These are phyloP conservation scores for Clostera curtula DNA, from an alignment of 2,888 invertebrate species.

Conservation along the genomic window DNA sequence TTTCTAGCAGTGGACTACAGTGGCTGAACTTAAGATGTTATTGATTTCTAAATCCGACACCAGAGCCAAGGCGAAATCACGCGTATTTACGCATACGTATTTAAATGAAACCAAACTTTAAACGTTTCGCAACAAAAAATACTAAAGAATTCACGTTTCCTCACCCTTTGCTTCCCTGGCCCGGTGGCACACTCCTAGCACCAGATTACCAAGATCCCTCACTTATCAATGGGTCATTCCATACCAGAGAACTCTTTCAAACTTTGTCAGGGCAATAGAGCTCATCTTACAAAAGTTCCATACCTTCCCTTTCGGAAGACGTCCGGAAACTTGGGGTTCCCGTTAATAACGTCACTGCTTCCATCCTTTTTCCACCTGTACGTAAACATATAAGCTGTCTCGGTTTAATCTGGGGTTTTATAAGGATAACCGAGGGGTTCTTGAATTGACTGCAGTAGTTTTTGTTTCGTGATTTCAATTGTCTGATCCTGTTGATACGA, in stretches of 20 bases:
- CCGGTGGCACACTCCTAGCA: slow-evolving; percentile 50
- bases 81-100: no score
- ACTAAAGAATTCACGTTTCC: slow-evolving; percentile 17
- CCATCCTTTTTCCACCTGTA: slow-evolving; percentile 30
- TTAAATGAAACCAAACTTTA: slow-evolving; percentile 15
- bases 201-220: slow-evolving; percentile 28
- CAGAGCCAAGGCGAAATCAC: no score
- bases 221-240: slow-evolving; percentile 26
- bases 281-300: slow-evolving; percentile 35
- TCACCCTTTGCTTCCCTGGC: slow-evolving; percentile 34
- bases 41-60: no score
- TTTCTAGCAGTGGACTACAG: no score
- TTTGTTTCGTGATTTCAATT: slow-evolving; percentile 37
- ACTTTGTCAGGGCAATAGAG: slow-evolving; percentile 28
- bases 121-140: slow-evolving; percentile 17
- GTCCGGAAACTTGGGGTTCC: slow-evolving; percentile 52
- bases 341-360: slow-evolving; percentile 37
- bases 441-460: slow-evolving; percentile 30
- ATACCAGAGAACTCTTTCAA: slow-evolving; percentile 14
- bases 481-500: slow-evolving; percentile 34
- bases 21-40: no score
- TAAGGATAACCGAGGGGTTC: slow-evolving; percentile 33
- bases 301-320: slow-evolving; percentile 45
- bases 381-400: slow-evolving; percentile 19
- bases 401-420: slow-evolving; percentile 44